A percentile compares a stretch with the other conserved stretches of the same genome.
Conservation (phyloP, 37 sponge, comb jelly and placozoan genomes). For the Oscarella lobularis region DNA sequence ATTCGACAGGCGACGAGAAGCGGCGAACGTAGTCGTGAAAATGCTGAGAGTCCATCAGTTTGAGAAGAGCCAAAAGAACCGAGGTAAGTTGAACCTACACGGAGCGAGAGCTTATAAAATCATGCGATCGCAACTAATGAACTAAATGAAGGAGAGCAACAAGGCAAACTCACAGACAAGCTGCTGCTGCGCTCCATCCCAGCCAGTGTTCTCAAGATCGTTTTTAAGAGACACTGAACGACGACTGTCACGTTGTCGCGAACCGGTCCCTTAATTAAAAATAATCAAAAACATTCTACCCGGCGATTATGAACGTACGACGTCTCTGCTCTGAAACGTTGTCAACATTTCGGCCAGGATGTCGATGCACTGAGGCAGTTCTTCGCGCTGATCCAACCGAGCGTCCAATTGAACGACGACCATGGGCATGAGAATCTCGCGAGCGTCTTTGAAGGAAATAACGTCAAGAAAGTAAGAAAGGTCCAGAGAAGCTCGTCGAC, state of each 20-base stretch:
- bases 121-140: too few species aligned
- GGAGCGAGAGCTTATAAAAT: too few species aligned
- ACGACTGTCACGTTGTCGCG: background rate
- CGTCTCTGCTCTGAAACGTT: conserved; percentile 17
- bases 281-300: background rate
- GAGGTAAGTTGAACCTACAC: background rate
- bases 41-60: background rate
- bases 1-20: too few species aligned
- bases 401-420: conserved; percentile 28
- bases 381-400: conserved; percentile 33
- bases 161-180: background rate
- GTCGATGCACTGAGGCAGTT: conserved; percentile 31
- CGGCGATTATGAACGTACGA: conserved; percentile 7
- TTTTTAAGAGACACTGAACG: background rate
- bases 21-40: background rate
- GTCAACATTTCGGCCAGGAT: conserved; percentile 27
- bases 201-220: background rate
- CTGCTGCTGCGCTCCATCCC: background rate
- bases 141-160: too few species aligned
- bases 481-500: background rate
- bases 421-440: conserved; percentile 37
- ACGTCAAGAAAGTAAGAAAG: background rate
- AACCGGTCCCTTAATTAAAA: background rate
- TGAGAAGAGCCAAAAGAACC: background rate
- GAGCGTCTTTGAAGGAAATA: conserved; percentile 30